Percentiles rank a stretch among this genome's conserved stretches.
Conservation (phyloP, 2,797 vertebrate species). For the Bucorvus abyssinicus region DNA sequence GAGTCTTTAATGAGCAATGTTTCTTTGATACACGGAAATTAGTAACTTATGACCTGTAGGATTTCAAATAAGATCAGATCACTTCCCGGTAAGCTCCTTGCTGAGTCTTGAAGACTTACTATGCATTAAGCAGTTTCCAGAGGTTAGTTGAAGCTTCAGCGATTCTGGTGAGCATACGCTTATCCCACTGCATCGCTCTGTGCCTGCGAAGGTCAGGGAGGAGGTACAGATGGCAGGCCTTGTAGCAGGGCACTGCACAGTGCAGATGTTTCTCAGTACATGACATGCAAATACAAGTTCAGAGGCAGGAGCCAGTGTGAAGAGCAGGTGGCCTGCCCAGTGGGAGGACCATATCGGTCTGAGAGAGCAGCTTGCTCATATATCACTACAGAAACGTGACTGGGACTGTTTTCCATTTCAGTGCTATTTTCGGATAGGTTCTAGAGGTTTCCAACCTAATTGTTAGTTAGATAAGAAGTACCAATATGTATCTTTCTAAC, state of each 20-base stretch:
- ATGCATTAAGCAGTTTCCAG: background rate
- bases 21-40: background rate
- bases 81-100: constrained; percentile 1
- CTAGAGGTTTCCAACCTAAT: background rate
- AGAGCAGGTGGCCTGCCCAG: background rate
- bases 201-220: background rate
- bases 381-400: background rate
- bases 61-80: background rate
- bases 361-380: background rate
- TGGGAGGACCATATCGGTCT: rapidly evolving
- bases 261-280: background rate
- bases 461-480: background rate
- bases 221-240: rapidly evolving
- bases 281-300: background rate
- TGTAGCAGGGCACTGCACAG: rapidly evolving
- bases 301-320: background rate
- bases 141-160: background rate
- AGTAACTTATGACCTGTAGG: background rate
- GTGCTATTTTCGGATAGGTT: background rate
- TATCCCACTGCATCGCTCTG: background rate
- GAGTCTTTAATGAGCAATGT: background rate
- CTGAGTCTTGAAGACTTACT: background rate
- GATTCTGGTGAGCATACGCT: background rate
- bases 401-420: background rate
- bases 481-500: background rate